Evolutionary conservation across 2,113 vertebrate genomes (phyloP), one percentile per base, ranked within the genome.

Genomic region (Zapus hudsonius): DNA sequence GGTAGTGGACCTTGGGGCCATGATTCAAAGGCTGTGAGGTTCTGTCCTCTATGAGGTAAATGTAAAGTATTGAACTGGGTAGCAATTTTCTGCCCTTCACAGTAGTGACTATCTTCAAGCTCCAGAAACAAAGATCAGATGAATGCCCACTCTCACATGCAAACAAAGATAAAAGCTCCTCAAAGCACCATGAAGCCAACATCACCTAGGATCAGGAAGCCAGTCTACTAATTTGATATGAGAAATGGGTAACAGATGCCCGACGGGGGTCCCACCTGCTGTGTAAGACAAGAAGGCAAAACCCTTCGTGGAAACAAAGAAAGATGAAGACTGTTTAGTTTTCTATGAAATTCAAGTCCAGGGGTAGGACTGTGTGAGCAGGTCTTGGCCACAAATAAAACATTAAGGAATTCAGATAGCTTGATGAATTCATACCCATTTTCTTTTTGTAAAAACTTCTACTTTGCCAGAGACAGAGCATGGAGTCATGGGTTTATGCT

Each of bases 231-330:
- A 20, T 42, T 55, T 64, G 64, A 16, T 23, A 40, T 15, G 19
- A 67, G 67, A 61, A 40, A 36, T 8, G 33, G 42, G 31, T 29
- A 52, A 8, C 55, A 79, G 63, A 38, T 11, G 23, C 38, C n/a
- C 1, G 20, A 7, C 0, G 0, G 29, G 27, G 27, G 23, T 27
- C 47, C 55, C 7, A 2, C 36, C 7, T 4, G 6, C 40, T 11
- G 23, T 8, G 31, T 25, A 25, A 94, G 66, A 84, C 72, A 38
- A 91, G 76, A 22, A 86, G 66, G n/a, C 1, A 31, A 75, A 82
- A n/a, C 33, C 20, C 20, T 64, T 23, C 23, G 25, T 5, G 3
- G 76, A 89, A 88, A 70, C 42, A 16, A 5, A 20, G 23, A n/a
- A 17, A 70, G 12, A 22, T 22, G 63, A n/a, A 44, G 36, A 86